Conservation (phyloP, 2,113 vertebrate genomes). For the Polyodon spathula region DNA sequence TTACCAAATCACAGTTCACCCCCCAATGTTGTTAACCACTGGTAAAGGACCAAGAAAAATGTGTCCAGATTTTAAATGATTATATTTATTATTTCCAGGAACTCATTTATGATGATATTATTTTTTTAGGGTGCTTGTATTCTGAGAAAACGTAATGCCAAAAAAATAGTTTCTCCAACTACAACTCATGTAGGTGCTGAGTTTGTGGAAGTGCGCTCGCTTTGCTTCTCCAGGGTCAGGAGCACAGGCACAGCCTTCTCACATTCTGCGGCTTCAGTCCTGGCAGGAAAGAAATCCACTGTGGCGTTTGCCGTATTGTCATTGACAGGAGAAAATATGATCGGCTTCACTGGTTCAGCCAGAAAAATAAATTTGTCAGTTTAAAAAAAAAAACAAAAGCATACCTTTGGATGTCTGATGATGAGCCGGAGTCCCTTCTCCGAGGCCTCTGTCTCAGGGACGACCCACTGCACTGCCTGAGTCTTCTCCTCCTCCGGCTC, state of each 20-base stretch:
- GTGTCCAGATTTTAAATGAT: not conserved
- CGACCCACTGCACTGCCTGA: constrained; percentile 57
- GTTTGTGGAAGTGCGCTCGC: not conserved
- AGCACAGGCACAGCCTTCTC: not conserved
- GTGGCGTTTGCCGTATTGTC: too few relatives aligned
- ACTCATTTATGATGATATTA: too few relatives aligned
- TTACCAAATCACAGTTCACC: not conserved
- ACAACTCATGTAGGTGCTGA: constrained; percentile 13
- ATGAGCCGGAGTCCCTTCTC: constrained; percentile 53
- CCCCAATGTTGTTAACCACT: too few relatives aligned
- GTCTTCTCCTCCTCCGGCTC: constrained; percentile 42
- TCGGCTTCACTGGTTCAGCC: not conserved
- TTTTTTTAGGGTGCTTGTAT: too few relatives aligned
- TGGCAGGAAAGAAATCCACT: too few relatives aligned
- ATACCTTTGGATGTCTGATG: constrained; percentile 55
- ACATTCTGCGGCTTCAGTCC: not conserved
- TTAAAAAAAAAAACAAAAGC: not conserved
- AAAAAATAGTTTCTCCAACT: constrained; percentile 20
- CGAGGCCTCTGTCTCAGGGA: constrained; percentile 40
- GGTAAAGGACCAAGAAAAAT: not conserved
- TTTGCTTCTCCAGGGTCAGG: not conserved
- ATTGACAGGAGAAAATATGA: too few relatives aligned
- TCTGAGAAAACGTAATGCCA: constrained; percentile 17
- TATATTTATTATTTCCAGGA: too few relatives aligned
- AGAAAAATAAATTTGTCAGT: not conserved